Base-by-base conservation (phyloP, 92 coral and sea anemone genomes). In the Epizoanthus ramosus region DNA sequence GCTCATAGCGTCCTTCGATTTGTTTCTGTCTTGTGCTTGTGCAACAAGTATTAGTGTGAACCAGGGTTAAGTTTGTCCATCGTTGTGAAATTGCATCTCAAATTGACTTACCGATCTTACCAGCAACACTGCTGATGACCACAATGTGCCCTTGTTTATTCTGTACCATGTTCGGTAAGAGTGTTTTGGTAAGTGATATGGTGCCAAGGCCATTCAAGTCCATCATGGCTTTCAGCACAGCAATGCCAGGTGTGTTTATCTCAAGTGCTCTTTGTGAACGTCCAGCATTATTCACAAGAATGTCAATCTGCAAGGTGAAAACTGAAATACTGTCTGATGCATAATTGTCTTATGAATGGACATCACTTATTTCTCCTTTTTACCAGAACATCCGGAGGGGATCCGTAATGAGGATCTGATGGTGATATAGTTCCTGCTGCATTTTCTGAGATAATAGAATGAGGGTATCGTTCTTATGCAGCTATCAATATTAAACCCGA, bases 271-370 rank as follows among this genome's bases (percentile, higher is more conserved):
- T 89, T 84, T 93, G 98, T 53, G 94, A 85, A 52, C 98, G 85
- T 3, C 98, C 98, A 90, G 96, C 92, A 74, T 95, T 95, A 87
- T 95, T 95, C 45, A 95, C 98, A 72, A 95, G 85, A 64, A 95
- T 87, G 83, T 95, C 98, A 79, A 95, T 82, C 98, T 95, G 57
- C 31, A 41, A 54, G 43, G 17, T 22, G 17, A 41, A 18, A 86
- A 8, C 24, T 43, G 50, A 43, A 43, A 43, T 7, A 43, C 50
- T 43, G 50, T 43, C 50, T 43, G 7, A 43, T 6, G 0, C 39
- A 35, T 35, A 35, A 43, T 43, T 43, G 50, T 7, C 9, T 2
- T 43, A 3, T 43, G 50, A 0, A 43, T 7, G 9, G 7, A 43
- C 8, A 3, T 3, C 8, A 6, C 5, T 43, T 6, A 43, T 3